These are phyloP conservation scores for Listronotus bonariensis DNA, from an alignment of 1,140 invertebrate genomes.

Conservation along the genomic window DNA sequence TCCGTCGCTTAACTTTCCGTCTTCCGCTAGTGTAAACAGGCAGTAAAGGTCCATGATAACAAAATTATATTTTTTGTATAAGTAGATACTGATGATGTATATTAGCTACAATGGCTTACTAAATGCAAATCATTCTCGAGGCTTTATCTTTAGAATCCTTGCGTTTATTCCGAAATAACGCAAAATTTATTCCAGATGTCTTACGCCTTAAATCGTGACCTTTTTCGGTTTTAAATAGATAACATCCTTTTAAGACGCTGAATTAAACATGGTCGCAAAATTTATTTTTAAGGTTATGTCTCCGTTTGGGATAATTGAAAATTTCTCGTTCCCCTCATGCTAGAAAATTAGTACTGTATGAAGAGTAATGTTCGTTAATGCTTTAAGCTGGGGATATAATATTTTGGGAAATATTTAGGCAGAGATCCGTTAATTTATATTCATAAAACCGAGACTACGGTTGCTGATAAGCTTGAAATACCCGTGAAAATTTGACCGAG, in stretches of 20 bases:
- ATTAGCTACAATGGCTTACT: too few species aligned
- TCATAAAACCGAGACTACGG: conserved; percentile 7
- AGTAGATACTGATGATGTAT: too few species aligned
- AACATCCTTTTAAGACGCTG: conserved; percentile 8
- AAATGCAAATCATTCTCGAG: too few species aligned
- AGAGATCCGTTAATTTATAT: conserved; percentile 8
- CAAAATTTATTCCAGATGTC: neutral
- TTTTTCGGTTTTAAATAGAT: conserved; percentile 9
- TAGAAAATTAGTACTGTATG: conserved; percentile 12
- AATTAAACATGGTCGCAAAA: conserved; percentile 7
- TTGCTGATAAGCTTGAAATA: neutral
- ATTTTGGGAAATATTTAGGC: conserved; percentile 2
- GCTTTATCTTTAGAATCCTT: too few species aligned
- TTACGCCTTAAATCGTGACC: conserved; percentile 4
- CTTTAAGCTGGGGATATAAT: conserved; percentile 2
- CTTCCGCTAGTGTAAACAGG: too few species aligned
- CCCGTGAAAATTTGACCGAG: neutral
- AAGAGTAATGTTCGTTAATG: conserved; percentile 7
- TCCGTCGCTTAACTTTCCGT: too few species aligned
- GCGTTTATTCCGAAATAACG: too few species aligned
- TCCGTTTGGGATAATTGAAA: conserved; percentile 1
- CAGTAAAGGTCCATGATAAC: too few species aligned
- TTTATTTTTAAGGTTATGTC: conserved; percentile 13
- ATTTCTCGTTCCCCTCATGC: conserved; percentile 6
- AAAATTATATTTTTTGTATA: too few species aligned